phyloP scores from a whole-genome alignment of 2,113 vertebrate genomes.

The Axis porcinus region DNA sequence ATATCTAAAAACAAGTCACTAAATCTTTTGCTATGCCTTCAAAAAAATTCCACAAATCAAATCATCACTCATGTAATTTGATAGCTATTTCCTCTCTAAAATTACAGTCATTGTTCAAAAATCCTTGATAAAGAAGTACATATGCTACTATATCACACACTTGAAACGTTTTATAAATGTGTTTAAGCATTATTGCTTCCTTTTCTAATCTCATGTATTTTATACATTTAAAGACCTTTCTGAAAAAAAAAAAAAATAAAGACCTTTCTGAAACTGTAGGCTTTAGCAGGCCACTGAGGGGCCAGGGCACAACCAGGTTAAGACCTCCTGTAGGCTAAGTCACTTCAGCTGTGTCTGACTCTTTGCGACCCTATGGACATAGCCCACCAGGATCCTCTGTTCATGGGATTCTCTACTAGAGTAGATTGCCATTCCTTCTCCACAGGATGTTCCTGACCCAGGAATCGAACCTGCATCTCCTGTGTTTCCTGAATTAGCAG shows the following conservation, averaged over 20 bases:
- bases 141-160: not conserved
- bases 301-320: not conserved
- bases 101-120: not conserved
- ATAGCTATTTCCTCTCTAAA: not conserved
- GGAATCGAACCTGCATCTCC: not conserved
- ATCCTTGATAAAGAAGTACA: not conserved
- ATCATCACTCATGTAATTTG: not conserved
- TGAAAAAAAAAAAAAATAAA: too few species aligned
- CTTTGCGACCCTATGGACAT: not conserved
- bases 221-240: constrained; percentile 15
- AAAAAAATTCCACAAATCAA: constrained; percentile 1
- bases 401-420: not conserved
- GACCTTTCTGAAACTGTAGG: not conserved
- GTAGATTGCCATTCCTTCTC: not conserved
- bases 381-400: not conserved
- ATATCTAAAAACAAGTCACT: not conserved
- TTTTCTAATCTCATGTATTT: not conserved
- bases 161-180: not conserved
- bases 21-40: not conserved
- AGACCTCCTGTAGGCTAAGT: not conserved
- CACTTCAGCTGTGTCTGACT: not conserved
- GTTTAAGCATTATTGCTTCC: not conserved
- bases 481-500: not conserved
- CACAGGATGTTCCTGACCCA: not conserved
- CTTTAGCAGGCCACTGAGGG: not conserved